Conservation (phyloP, 2,797 vertebrate genomes). For the Neosalanx taihuensis region DNA sequence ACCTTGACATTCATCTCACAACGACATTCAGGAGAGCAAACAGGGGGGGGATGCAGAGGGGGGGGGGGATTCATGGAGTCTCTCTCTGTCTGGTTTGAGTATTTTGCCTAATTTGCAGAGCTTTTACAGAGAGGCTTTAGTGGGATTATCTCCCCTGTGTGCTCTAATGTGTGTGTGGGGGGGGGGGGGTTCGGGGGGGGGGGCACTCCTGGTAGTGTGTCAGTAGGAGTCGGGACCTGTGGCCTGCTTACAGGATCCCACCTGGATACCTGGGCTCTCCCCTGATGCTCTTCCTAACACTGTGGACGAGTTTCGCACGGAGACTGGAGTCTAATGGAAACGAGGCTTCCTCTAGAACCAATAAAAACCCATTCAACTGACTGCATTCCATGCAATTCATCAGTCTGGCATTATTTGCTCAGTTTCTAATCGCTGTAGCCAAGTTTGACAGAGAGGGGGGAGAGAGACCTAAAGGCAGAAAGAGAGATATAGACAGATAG, state of each 20-base stretch:
- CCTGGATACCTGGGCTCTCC: background rate
- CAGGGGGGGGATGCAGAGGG: constrained; percentile 13
- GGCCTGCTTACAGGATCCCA: background rate
- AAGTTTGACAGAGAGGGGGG: constrained; percentile 51
- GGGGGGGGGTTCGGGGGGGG: background rate
- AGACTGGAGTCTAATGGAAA: no score
- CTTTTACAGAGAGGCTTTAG: constrained; percentile 46
- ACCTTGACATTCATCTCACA: constrained; percentile 23
- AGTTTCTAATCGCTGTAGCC: constrained; percentile 54
- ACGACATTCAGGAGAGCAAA: constrained; percentile 32
- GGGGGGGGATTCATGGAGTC: constrained; percentile 17
- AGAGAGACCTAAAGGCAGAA: constrained; percentile 20
- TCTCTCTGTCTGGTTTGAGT: constrained; percentile 28
- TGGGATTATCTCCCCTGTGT: constrained; percentile 39
- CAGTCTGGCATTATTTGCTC: constrained; percentile 69
- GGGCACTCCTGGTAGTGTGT: background rate
- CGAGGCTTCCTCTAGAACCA: constrained; percentile 36
- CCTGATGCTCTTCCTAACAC: background rate
- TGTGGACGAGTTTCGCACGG: background rate
- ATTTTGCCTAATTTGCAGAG: constrained; percentile 50
- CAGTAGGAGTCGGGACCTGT: background rate
- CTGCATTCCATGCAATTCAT: constrained; percentile 65
- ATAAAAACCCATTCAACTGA: constrained; percentile 39
- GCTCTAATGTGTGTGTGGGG: constrained; percentile 7
- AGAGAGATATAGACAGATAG: constrained; percentile 15